Evolutionary conservation across 2,797 vertebrate species (phyloP).

Genomic region (Sebastes minor): DNA sequence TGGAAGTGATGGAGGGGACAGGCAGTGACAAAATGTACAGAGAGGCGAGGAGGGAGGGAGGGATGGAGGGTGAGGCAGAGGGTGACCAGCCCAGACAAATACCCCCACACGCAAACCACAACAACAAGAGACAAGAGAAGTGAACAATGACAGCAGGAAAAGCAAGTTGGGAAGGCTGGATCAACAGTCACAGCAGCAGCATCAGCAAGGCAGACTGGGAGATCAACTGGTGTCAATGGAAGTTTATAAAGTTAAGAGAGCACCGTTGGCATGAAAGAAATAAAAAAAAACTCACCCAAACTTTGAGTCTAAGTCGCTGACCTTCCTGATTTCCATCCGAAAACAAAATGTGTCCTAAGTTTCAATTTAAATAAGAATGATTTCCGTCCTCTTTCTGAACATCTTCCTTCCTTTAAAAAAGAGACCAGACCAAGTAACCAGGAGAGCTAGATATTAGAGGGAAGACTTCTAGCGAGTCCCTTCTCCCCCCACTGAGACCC

Average conservation of each 20-base stretch:
- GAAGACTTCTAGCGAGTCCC: constrained; percentile 72
- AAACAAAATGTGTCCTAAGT: constrained; percentile 13
- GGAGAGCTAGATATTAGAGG: constrained; percentile 70
- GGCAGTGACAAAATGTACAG: constrained; percentile 77
- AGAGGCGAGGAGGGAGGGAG: constrained; percentile 49
- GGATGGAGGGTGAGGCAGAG: constrained; percentile 59
- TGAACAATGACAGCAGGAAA: constrained; percentile 70
- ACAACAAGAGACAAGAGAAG: constrained; percentile 69
- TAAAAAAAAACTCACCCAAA: constrained; percentile 70
- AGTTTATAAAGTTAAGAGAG: constrained; percentile 16
- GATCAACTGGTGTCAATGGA: constrained; percentile 3
- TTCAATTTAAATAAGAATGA: constrained; percentile 9
- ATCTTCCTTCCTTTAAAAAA: constrained; percentile 55
- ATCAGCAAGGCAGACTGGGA: not conserved
- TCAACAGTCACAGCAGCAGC: constrained; percentile 24
- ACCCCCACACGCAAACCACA: constrained; percentile 78
- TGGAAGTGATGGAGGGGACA: constrained; percentile 83
- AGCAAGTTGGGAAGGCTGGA: constrained; percentile 41
- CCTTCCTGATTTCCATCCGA: constrained; percentile 49
- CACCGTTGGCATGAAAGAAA: not conserved
- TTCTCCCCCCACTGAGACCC: constrained; percentile 67
- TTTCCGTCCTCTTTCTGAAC: constrained; percentile 35
- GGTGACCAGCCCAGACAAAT: constrained; percentile 72
- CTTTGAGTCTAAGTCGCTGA: constrained; percentile 33
- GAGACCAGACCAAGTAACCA: constrained; percentile 63